Conservation (phyloP, 2,797 vertebrate species). For the Eulemur mongoz region DNA sequence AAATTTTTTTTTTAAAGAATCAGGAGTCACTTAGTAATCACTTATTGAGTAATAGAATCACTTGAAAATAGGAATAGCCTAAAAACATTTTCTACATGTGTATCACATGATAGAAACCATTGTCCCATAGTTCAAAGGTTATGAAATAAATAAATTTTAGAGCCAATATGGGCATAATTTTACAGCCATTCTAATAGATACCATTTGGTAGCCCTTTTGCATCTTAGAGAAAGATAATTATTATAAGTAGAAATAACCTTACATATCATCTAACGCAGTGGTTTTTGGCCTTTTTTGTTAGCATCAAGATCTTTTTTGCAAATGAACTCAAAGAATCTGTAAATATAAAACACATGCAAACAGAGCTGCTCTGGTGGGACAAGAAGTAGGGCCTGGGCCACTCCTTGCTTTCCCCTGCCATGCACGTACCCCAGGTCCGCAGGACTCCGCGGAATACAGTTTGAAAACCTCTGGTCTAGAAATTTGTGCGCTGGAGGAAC, state of each 20-base stretch:
- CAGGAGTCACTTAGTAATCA: background rate
- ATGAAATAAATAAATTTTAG: background rate
- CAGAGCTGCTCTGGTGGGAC: background rate
- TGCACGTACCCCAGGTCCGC: too few relatives aligned
- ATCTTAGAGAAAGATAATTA: background rate
- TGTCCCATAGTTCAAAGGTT: background rate
- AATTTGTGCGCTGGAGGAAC: background rate
- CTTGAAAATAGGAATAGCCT: background rate
- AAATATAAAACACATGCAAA: background rate
- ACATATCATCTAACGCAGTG: background rate
- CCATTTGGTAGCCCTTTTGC: background rate
- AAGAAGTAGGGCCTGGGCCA: too few relatives aligned
- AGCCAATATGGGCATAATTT: background rate
- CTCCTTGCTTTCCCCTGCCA: background rate
- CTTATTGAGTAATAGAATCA: background rate
- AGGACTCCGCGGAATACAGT: background rate
- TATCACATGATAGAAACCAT: background rate
- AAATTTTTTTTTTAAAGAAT: background rate
- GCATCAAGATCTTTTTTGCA: background rate
- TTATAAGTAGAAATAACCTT: background rate
- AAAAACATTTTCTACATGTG: background rate
- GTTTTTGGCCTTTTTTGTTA: background rate
- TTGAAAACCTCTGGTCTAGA: background rate
- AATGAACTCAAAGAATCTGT: background rate
- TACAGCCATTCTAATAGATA: background rate